phyloP scores from a whole-genome alignment of 2,888 invertebrate genomes.

The Thecophora atra region DNA sequence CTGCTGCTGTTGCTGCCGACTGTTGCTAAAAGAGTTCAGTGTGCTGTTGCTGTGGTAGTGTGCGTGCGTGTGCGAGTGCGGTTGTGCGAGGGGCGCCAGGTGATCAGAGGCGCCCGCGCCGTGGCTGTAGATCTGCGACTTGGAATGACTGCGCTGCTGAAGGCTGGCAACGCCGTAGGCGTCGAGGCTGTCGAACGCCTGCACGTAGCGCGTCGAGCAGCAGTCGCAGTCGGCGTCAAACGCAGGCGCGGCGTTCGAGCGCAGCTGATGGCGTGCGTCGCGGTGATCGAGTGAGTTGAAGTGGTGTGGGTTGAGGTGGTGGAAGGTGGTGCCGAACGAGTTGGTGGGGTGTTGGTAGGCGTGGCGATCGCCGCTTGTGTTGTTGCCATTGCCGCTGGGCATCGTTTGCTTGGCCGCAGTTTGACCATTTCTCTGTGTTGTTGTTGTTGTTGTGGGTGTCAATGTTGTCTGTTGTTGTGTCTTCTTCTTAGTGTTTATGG shows the following conservation, averaged over 20 bases:
- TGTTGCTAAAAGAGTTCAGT: not conserved
- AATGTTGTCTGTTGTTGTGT: no score
- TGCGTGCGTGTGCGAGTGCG: slow-evolving; percentile 45
- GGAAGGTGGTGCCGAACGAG: slow-evolving; percentile 35
- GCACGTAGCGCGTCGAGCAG: slow-evolving; percentile 57
- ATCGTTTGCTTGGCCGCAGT: slow-evolving; percentile 30
- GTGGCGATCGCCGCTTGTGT: not conserved
- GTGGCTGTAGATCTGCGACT: slow-evolving; percentile 61
- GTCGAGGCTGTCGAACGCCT: slow-evolving; percentile 61
- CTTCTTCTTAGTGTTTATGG: no score
- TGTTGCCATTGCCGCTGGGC: slow-evolving; percentile 44
- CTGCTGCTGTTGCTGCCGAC: slow-evolving; percentile 51
- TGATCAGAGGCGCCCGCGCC: slow-evolving; percentile 51
- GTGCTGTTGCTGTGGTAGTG: slow-evolving; percentile 43
- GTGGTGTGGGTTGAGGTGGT: slow-evolving; percentile 50
- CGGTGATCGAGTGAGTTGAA: slow-evolving; percentile 58
- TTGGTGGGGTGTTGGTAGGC: slow-evolving; percentile 32
- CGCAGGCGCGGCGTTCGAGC: slow-evolving; percentile 52
- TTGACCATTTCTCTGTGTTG: slow-evolving; percentile 33
- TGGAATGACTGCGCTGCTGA: slow-evolving; percentile 61
- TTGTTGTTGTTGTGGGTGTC: slow-evolving; percentile 35
- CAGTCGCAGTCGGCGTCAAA: slow-evolving; percentile 42
- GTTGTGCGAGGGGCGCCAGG: slow-evolving; percentile 39
- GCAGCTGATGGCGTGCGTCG: slow-evolving; percentile 43
- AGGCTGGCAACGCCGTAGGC: slow-evolving; percentile 60